A percentile compares a stretch with the other conserved stretches of the same genome.
Conservation (phyloP, 2,113 vertebrate genomes). For the Oxygymnocypris stewartii region DNA sequence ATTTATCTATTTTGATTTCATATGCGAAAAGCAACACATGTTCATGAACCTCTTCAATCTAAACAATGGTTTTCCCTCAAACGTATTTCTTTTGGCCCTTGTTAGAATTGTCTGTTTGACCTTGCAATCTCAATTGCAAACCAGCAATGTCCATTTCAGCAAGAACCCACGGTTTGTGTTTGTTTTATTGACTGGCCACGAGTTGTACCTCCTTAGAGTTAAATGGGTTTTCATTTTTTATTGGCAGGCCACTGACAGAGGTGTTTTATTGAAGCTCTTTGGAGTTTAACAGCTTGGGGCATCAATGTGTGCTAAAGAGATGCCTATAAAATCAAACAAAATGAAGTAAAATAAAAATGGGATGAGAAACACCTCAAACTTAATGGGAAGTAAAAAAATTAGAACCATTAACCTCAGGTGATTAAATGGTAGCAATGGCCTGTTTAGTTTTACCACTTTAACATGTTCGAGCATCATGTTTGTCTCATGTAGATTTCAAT, state of each 20-base stretch:
- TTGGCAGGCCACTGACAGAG: conserved; percentile 66
- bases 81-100: conserved; percentile 22
- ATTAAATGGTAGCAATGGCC: conserved; percentile 35
- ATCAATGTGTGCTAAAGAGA: conserved; percentile 66
- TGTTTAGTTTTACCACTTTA: conserved; percentile 21
- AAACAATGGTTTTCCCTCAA: neutral
- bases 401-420: conserved; percentile 39
- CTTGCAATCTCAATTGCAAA: conserved; percentile 60
- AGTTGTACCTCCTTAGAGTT: conserved; percentile 61
- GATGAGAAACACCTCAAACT: conserved; percentile 37
- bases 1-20: conserved; percentile 16
- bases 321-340: conserved; percentile 67
- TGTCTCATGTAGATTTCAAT: conserved; percentile 11
- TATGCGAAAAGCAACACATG: neutral
- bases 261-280: conserved; percentile 67
- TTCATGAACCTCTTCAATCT: neutral
- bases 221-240: conserved; percentile 75
- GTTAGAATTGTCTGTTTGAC: conserved; percentile 59
- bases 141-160: conserved; percentile 53
- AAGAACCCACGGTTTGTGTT: conserved; percentile 60
- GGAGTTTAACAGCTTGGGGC: conserved; percentile 65
- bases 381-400: conserved; percentile 38
- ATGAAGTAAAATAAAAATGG: conserved; percentile 62
- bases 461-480: neutral
- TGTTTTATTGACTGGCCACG: conserved; percentile 75